phyloP scores from a whole-genome alignment of 2,888 invertebrate species.

The Eristalis arbustorum region DNA sequence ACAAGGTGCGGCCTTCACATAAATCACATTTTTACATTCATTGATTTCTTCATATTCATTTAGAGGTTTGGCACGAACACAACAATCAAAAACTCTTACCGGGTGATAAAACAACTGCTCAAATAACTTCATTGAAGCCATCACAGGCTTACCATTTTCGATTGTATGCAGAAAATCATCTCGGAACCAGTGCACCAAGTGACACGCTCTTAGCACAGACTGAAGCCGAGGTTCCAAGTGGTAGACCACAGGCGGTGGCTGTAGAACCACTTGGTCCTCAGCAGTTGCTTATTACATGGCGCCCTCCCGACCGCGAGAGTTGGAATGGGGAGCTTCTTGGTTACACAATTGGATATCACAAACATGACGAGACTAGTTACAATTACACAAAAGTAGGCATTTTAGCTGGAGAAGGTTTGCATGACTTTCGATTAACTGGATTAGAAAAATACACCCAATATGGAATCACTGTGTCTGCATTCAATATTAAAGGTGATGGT shows the following conservation, averaged over 20 bases:
- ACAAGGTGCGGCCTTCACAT: conserved; percentile 78
- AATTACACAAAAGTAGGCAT: conserved; percentile 79
- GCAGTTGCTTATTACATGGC: conserved; percentile 88
- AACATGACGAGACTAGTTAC: conserved; percentile 79
- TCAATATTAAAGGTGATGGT: conserved; percentile 90
- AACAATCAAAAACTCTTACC: conserved; percentile 82
- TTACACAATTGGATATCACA: conserved; percentile 84
- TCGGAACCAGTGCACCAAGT: conserved; percentile 83
- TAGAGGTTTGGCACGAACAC: conserved; percentile 83
- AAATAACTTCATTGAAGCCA: conserved; percentile 82
- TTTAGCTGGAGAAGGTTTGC: conserved; percentile 81
- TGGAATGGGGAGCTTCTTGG: conserved; percentile 89
- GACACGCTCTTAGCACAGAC: conserved; percentile 82
- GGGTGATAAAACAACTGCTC: conserved; percentile 82
- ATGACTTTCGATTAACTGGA: conserved; percentile 84
- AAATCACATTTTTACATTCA: background rate
- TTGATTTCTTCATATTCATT: conserved; percentile 7
- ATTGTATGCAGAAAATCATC: conserved; percentile 83
- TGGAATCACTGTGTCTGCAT: conserved; percentile 88
- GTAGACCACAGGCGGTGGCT: conserved; percentile 85
- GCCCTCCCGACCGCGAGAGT: conserved; percentile 86
- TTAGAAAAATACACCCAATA: conserved; percentile 90
- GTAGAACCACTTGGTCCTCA: conserved; percentile 86
- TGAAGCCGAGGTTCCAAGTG: conserved; percentile 85
- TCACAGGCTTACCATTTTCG: conserved; percentile 83